Percentiles rank a stretch among this genome's conserved stretches.
Evolutionary conservation across 1,140 invertebrate genomes (phyloP).

Genomic region (Brachionus rotundiformis): DNA sequence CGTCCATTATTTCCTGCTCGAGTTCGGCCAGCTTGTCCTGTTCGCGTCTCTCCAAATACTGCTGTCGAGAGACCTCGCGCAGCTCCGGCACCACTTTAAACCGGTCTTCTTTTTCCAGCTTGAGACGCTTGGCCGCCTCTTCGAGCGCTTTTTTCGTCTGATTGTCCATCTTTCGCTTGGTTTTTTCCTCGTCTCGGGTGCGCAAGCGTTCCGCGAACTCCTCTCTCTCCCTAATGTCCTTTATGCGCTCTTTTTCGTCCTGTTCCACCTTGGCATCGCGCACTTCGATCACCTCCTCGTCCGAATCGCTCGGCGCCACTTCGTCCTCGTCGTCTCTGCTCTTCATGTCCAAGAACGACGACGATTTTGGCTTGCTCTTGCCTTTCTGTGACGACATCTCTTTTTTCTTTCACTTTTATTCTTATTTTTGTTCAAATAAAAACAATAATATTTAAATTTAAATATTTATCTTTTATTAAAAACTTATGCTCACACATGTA

Average conservation of each 20-base stretch:
- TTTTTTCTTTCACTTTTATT: no score
- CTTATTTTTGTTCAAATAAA: no score
- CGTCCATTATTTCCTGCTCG: constrained; percentile 90
- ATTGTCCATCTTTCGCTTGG: constrained; percentile 72
- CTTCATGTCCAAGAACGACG: constrained; percentile 36
- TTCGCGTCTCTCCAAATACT: constrained; percentile 92
- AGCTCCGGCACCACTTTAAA: constrained; percentile 65
- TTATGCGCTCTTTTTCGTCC: constrained; percentile 68
- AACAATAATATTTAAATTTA: no score
- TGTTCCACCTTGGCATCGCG: constrained; percentile 4
- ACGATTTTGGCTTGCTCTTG: background rate
- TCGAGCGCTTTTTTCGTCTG: constrained; percentile 77
- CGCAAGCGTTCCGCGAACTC: constrained; percentile 86
- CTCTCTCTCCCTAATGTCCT: constrained; percentile 87
- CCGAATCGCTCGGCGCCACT: background rate
- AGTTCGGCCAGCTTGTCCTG: constrained; percentile 93
- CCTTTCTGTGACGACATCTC: background rate
- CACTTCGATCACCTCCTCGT: background rate
- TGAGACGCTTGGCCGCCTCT: constrained; percentile 86
- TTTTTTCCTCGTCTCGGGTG: constrained; percentile 84
- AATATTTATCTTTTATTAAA: no score
- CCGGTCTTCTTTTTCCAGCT: constrained; percentile 67
- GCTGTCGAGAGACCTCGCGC: constrained; percentile 82
- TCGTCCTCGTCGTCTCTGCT: constrained; percentile 5
- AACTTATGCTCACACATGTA: no score